Conservation (phyloP, 1,140 invertebrate species). For the Dreissena rostriformis region DNA sequence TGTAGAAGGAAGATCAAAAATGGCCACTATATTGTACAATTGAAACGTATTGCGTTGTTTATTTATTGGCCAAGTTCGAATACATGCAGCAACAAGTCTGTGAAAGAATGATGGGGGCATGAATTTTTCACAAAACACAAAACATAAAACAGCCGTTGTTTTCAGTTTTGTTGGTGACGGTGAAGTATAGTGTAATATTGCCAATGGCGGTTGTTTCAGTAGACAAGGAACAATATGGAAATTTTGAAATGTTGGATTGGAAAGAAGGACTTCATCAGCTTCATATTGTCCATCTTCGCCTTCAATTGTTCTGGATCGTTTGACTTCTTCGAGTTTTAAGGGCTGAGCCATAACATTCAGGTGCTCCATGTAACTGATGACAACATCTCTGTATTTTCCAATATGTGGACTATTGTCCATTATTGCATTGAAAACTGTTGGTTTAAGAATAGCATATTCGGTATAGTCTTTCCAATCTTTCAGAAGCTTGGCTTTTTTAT, state of each 20-base stretch:
- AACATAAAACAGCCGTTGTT: slow-evolving; percentile 9
- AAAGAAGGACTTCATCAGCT: too few relatives aligned
- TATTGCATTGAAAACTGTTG: slow-evolving; percentile 17
- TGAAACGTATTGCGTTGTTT: background rate
- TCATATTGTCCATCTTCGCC: too few relatives aligned
- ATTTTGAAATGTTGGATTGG: too few relatives aligned
- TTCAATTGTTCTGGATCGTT: background rate
- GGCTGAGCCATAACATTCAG: slow-evolving; percentile 35
- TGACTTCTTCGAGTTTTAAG: background rate
- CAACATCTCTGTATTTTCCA: background rate
- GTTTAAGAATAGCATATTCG: slow-evolving; percentile 18
- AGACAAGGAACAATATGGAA: slow-evolving; percentile 20
- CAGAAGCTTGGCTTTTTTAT: slow-evolving; percentile 18
- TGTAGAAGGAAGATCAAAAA: background rate
- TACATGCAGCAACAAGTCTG: slow-evolving; percentile 20
- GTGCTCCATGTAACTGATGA: slow-evolving; percentile 42
- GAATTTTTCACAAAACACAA: slow-evolving; percentile 12
- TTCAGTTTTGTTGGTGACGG: background rate
- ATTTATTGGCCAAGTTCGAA: background rate
- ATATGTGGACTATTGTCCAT: slow-evolving; percentile 26
- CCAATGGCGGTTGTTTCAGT: background rate
- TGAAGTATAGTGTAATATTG: background rate
- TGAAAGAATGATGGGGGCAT: slow-evolving; percentile 44
- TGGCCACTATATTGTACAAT: slow-evolving; percentile 31
- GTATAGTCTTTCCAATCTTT: slow-evolving; percentile 1